Conservation (phyloP, 2,797 vertebrate genomes). For the Lithobates pipiens region DNA sequence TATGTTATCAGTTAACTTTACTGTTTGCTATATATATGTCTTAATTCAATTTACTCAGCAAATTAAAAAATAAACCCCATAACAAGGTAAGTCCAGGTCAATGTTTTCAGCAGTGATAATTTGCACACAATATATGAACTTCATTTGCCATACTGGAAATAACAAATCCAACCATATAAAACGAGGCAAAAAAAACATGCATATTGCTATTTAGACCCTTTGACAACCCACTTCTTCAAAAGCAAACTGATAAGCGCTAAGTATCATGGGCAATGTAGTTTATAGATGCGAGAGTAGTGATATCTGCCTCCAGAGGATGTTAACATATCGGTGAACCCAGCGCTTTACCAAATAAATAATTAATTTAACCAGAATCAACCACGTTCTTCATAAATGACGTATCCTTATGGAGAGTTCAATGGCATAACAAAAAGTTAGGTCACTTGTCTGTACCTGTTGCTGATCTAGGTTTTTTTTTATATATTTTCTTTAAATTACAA, state of each 20-base stretch:
- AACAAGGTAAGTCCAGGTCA: too few species aligned
- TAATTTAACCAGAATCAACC: too few species aligned
- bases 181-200: too few species aligned
- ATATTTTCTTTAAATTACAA: not conserved
- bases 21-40: too few species aligned
- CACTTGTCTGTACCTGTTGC: not conserved
- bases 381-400: not conserved
- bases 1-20: too few species aligned
- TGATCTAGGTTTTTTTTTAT: not conserved
- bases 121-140: too few species aligned
- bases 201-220: not conserved
- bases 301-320: not conserved
- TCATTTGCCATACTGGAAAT: too few species aligned
- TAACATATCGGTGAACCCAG: not conserved
- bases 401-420: not conserved
- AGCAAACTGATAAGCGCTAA: not conserved
- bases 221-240: too few species aligned
- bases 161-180: not conserved
- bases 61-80: too few species aligned
- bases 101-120: too few species aligned
- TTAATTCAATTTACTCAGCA: too few species aligned
- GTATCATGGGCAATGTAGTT: conserved; percentile 7
- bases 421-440: not conserved
- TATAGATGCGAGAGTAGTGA: not conserved
- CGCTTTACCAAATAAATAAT: not conserved